phyloP scores from a whole-genome alignment of 2,888 invertebrate species.

The Himalopsyche tibetana region DNA sequence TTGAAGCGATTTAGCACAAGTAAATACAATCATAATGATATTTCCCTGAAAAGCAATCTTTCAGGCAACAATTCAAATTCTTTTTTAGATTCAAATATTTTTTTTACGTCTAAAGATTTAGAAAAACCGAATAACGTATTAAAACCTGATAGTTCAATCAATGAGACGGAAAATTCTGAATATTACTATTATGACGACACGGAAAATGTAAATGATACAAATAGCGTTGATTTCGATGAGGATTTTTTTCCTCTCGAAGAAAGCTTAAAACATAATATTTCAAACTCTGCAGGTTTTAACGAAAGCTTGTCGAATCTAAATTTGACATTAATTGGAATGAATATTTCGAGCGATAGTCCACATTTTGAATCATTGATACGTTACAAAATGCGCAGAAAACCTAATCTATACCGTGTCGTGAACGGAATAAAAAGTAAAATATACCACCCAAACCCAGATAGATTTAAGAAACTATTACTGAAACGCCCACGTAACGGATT shows the following conservation, averaged over 20 bases:
- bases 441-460: constrained; percentile 51
- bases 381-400: constrained; percentile 51
- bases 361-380: constrained; percentile 61
- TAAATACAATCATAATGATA: neutral
- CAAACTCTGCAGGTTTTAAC: neutral
- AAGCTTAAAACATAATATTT: constrained; percentile 49
- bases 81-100: constrained; percentile 45
- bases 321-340: constrained; percentile 13
- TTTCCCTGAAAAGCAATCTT: neutral
- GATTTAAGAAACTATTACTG: constrained; percentile 55
- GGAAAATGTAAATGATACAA: constrained; percentile 60
- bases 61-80: neutral
- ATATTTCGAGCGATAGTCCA: constrained; percentile 49
- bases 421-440: constrained; percentile 62
- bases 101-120: constrained; percentile 56
- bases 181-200: constrained; percentile 66
- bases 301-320: neutral
- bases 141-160: neutral
- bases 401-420: constrained; percentile 60
- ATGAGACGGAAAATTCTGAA: constrained; percentile 55
- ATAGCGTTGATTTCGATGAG: constrained; percentile 57
- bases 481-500: constrained; percentile 7
- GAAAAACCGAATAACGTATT: neutral
- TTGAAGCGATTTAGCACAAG: neutral
- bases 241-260: constrained; percentile 58